These are phyloP conservation scores for Cyprinodon diabolis DNA, from an alignment of 2,797 vertebrate genomes.

Conservation along the genomic window DNA sequence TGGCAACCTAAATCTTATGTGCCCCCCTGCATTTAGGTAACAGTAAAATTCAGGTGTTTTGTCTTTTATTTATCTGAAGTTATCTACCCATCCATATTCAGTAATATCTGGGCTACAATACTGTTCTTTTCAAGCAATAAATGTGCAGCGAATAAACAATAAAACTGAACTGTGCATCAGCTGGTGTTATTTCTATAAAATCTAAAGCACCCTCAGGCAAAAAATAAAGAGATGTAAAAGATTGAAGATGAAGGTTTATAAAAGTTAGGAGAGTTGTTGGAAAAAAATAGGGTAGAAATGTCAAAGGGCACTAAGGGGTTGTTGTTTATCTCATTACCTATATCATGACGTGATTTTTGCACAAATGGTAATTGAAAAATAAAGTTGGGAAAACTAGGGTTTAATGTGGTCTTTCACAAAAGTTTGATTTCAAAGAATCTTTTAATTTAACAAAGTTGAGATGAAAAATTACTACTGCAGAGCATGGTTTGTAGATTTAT, in stretches of 20 bases:
- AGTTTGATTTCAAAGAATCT: slow-evolving; percentile 36
- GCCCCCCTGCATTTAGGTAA: slow-evolving; percentile 23
- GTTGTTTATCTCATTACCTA: slow-evolving; percentile 10
- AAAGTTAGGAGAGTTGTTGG: slow-evolving; percentile 1
- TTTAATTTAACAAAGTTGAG: slow-evolving; percentile 31
- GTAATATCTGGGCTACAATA: slow-evolving; percentile 33
- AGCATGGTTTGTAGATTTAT: slow-evolving; percentile 41
- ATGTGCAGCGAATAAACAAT: slow-evolving; percentile 23
- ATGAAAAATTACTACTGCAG: slow-evolving; percentile 49
- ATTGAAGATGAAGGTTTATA: background rate
- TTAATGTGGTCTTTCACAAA: slow-evolving; percentile 31
- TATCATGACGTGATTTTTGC: background rate
- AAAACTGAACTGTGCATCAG: slow-evolving; percentile 61
- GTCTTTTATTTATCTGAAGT: slow-evolving; percentile 9
- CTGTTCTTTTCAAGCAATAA: slow-evolving; percentile 48
- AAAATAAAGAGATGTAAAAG: background rate
- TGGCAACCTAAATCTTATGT: slow-evolving; percentile 45
- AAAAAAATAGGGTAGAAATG: slow-evolving; percentile 23
- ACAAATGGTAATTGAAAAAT: background rate
- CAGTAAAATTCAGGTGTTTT: slow-evolving; percentile 14
- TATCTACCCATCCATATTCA: slow-evolving; percentile 39
- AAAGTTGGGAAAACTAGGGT: background rate
- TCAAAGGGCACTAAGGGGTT: slow-evolving; percentile 16
- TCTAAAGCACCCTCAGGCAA: slow-evolving; percentile 18
- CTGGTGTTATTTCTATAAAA: slow-evolving; percentile 40